phyloP scores from a whole-genome alignment of 2,113 vertebrate genomes.

The Sinocyclocheilus maitianheensis region DNA sequence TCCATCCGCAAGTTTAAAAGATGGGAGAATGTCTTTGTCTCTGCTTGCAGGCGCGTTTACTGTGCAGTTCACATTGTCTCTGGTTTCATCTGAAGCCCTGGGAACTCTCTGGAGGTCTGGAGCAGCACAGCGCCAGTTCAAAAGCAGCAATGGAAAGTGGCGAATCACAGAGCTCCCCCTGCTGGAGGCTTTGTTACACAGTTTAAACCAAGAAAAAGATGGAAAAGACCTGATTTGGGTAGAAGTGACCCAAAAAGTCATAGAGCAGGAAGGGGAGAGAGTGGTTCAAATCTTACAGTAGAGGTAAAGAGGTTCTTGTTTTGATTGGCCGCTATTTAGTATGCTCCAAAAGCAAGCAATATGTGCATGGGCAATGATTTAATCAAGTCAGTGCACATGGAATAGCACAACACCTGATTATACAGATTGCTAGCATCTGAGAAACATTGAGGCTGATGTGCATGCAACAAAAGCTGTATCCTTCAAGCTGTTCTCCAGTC shows the following conservation, averaged over 20 bases:
- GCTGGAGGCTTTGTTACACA: not conserved
- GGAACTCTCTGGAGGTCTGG: slow-evolving; percentile 38
- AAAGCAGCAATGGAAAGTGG: slow-evolving; percentile 18
- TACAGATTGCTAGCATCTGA: not conserved
- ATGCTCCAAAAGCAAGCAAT: slow-evolving; percentile 15
- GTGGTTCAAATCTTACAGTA: slow-evolving; percentile 1
- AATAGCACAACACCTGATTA: slow-evolving; percentile 31
- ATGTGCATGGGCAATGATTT: not conserved
- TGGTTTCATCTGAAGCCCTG: slow-evolving; percentile 35
- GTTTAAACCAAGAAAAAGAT: not conserved
- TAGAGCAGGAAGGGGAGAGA: not conserved
- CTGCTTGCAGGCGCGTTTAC: slow-evolving; percentile 21
- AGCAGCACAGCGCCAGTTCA: not conserved
- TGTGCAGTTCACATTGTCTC: slow-evolving; percentile 51
- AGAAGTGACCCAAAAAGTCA: not conserved
- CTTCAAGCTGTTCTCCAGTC: slow-evolving; percentile 43
- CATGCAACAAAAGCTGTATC: slow-evolving; percentile 40
- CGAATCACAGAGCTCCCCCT: not conserved
- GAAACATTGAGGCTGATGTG: slow-evolving; percentile 49
- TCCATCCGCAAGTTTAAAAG: not conserved
- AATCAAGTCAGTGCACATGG: slow-evolving; percentile 24
- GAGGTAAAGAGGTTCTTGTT: slow-evolving; percentile 28
- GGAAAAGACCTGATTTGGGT: not conserved
- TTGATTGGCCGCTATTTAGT: not conserved
- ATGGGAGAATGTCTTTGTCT: slow-evolving; percentile 35